These are phyloP conservation scores for Clarias batrachus DNA, from an alignment of 2,113 vertebrate genomes.

Conservation along the genomic window DNA sequence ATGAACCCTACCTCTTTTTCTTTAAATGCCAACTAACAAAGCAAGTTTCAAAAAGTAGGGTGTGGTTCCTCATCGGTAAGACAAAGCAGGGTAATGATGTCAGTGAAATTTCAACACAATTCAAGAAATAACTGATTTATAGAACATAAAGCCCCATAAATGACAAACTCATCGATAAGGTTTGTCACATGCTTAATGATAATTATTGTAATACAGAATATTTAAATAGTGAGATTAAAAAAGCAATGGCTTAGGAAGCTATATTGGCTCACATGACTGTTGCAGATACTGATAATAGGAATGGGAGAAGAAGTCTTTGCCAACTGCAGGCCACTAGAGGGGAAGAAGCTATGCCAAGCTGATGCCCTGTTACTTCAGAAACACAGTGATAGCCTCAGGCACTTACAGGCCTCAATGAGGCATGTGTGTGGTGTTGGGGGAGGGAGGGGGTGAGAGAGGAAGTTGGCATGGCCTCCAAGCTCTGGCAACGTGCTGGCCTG, in stretches of 20 bases:
- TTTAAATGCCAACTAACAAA: not conserved
- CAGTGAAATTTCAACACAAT: not conserved
- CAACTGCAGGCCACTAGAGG: constrained; percentile 35
- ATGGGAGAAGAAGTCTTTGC: constrained; percentile 18
- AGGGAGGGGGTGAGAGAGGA: constrained; percentile 34
- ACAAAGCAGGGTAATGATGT: not conserved
- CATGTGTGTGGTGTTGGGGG: constrained; percentile 12
- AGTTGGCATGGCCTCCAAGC: constrained; percentile 47
- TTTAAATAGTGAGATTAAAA: not conserved
- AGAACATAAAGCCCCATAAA: not conserved
- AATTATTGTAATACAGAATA: constrained; percentile 5
- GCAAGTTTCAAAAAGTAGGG: not conserved
- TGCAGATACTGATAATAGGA: constrained; percentile 44
- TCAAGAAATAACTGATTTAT: too few relatives aligned
- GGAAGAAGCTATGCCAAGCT: constrained; percentile 32
- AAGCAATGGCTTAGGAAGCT: not conserved
- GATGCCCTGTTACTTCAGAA: constrained; percentile 35
- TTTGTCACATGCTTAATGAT: not conserved
- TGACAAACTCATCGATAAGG: not conserved
- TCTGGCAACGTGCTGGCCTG: constrained; percentile 60
- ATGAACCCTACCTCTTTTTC: not conserved
- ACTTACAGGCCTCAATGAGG: constrained; percentile 45
- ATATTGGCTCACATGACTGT: not conserved
- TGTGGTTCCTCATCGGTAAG: not conserved
- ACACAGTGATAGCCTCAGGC: constrained; percentile 44